Base-by-base conservation (phyloP, 2,113 vertebrate genomes). In the Callocephalon fimbriatum region DNA sequence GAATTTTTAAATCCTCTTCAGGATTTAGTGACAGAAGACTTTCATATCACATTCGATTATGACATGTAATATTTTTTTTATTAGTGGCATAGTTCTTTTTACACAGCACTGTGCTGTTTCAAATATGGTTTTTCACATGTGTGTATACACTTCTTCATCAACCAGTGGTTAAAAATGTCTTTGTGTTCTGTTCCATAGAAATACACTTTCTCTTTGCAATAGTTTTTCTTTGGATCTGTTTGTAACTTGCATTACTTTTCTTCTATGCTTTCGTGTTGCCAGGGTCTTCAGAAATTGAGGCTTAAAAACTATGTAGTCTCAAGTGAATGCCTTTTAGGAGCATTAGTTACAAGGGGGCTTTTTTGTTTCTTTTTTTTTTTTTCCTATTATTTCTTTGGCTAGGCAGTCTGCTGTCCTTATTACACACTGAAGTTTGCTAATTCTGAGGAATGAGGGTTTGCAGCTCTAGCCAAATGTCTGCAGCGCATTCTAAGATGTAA, bases 121-220 rank as follows among this genome's bases (percentile, higher is more conserved):
- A 37, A 1, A 25, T 58, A 27, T 53, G 8, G 0, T 45, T 91
- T 47, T 75, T 27, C 32, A 51, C 5, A 6, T 45, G 1, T 0
- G 0, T 70, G 3, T 54, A 4, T 58, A 29, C 4, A 65, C 42
- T 48, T 86, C 12, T 35, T 31, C 25, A n/a, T 62, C 50, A 83
- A 17, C 12, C 18, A 42, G 1, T 29, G 22, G n/a, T 73, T 84
- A 40, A 73, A 85, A 90, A 53, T 27, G 20, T 19, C 20, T 51
- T 51, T 61, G 10, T 32, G 71, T 22, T 66, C 26, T 31, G 2
- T 35, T 65, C 25, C 22, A 22, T 5, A 62, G 42, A 84, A 86
- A 54, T 54, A 37, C 0, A 6, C 19, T 61, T 79, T 76, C 31
- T 58, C 7, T 75, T 26, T 48, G 26, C 9, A 67, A 12, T 71